These are phyloP conservation scores for Norana najaformis DNA, from an alignment of 2,888 invertebrate genomes.

Conservation along the genomic window DNA sequence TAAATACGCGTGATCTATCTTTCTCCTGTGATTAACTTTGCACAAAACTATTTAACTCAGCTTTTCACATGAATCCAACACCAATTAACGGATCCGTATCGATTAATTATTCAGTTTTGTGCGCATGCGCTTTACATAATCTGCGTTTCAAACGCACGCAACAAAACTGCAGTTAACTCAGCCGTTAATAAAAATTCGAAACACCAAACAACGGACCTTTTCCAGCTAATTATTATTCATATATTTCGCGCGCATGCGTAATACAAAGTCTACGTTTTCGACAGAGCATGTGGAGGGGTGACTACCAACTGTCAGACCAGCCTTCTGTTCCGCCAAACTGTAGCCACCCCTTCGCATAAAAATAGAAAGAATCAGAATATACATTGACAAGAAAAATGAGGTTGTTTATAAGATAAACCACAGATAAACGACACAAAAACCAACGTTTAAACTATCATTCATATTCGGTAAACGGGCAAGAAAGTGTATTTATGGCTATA, in stretches of 20 bases:
- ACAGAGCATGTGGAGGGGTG: too few species aligned
- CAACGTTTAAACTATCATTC: neutral
- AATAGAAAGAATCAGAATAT: neutral
- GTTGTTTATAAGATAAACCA: neutral
- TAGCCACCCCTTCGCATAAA: constrained; percentile 13
- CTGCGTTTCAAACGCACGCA: neutral
- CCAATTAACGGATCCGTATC: neutral
- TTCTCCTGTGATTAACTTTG: neutral
- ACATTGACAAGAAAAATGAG: neutral
- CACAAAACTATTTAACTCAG: neutral
- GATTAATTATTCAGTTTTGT: neutral
- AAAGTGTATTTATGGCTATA: neutral
- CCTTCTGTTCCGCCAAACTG: constrained; percentile 5
- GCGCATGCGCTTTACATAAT: neutral
- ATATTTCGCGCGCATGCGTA: neutral
- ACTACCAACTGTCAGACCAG: neutral
- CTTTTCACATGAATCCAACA: neutral
- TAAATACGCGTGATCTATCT: neutral
- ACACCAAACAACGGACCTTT: neutral
- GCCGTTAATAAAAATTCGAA: constrained; percentile 5
- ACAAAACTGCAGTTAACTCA: neutral
- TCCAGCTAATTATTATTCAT: neutral
- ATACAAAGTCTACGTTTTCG: neutral
- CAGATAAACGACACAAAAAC: neutral
- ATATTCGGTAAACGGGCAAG: neutral